These are phyloP conservation scores for Daboia siamensis DNA, from an alignment of 2,113 vertebrate species.

Conservation along the genomic window DNA sequence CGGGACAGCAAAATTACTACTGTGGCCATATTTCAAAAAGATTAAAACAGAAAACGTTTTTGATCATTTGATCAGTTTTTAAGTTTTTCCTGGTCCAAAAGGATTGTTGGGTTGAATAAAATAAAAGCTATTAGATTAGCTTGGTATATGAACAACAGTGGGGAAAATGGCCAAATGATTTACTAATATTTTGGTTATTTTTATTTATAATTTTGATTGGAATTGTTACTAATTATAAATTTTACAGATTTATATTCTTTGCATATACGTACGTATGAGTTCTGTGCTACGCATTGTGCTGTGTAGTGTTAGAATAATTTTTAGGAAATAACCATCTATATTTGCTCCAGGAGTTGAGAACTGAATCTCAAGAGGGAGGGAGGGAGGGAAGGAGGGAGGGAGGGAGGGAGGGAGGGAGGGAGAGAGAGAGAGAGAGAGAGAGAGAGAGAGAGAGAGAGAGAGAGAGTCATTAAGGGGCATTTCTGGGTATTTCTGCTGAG, in stretches of 20 bases:
- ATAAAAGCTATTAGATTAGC: background rate
- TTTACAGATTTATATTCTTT: background rate
- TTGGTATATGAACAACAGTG: background rate
- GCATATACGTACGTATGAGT: background rate
- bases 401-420: too few species aligned
- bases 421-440: background rate
- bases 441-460: too few species aligned
- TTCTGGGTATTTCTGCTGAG: background rate
- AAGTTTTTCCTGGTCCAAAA: background rate
- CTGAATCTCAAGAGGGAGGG: rapidly evolving
- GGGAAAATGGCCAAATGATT: background rate
- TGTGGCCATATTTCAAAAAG: background rate
- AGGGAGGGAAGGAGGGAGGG: too few species aligned
- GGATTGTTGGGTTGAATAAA: background rate
- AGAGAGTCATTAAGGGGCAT: background rate
- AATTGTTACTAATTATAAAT: background rate
- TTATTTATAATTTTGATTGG: background rate
- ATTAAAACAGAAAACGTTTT: background rate
- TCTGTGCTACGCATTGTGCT: background rate
- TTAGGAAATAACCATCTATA: background rate
- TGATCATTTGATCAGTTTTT: background rate
- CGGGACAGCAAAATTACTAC: background rate
- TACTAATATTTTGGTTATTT: background rate
- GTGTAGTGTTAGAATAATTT: background rate
- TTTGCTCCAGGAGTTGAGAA: background rate